Percentiles rank a stretch among this genome's conserved stretches.
Conservation (phyloP, 2,113 vertebrate genomes). For the Elgaria multicarinata region DNA sequence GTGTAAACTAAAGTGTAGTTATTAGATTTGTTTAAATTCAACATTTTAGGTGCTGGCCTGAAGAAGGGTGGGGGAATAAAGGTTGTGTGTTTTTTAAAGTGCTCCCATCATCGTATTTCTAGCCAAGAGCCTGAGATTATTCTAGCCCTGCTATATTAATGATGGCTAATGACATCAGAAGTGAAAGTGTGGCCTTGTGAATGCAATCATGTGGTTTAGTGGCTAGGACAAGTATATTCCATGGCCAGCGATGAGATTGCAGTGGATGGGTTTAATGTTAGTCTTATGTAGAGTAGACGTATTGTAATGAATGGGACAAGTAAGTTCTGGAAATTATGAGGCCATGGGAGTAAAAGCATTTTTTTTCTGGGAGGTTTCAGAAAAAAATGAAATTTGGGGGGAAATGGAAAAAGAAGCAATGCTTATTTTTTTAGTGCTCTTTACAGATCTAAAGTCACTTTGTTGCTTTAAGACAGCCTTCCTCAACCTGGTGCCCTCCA, state of each 20-base stretch:
- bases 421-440: no score
- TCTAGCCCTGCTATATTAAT: neutral
- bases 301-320: no score
- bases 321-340: no score
- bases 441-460: no score
- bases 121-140: neutral
- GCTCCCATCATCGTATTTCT: neutral
- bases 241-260: neutral
- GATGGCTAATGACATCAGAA: neutral
- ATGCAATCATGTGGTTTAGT: neutral
- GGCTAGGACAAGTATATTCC: neutral
- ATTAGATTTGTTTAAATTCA: neutral
- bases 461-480: no score
- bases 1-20: neutral
- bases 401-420: no score
- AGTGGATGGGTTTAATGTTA: neutral
- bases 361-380: no score
- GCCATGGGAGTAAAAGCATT: no score
- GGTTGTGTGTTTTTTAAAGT: no score
- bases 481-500: no score
- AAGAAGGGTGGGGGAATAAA: neutral
- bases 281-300: no score
- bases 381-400: no score
- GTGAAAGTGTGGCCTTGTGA: neutral
- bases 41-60: neutral